Evolutionary conservation across 2,797 vertebrate species (phyloP).

Genomic region (Odontamblyopus rebecca): DNA sequence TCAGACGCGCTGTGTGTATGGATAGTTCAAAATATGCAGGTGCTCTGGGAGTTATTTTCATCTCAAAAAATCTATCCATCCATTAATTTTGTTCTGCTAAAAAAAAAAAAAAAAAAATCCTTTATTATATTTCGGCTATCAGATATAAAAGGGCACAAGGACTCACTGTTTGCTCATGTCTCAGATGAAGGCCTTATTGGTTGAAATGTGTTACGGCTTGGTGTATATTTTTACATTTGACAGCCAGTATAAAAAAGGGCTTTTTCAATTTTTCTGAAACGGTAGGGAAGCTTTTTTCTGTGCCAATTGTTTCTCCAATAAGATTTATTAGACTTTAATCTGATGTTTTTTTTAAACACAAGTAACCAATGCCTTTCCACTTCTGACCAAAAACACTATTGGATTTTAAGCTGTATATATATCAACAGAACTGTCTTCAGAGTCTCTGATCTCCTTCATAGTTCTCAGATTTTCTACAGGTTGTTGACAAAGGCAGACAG

Average conservation of each 20-base stretch:
- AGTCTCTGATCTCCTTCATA: background rate
- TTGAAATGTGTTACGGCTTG: background rate
- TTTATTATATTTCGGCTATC: background rate
- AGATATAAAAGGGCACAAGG: no score
- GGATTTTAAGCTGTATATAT: background rate
- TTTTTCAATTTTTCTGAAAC: no score
- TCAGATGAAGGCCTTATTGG: background rate
- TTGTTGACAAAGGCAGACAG: background rate
- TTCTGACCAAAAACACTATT: background rate
- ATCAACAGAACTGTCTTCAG: conserved; percentile 20
- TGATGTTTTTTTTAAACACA: no score
- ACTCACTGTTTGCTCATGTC: no score
- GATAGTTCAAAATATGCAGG: background rate
- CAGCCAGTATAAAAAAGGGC: no score
- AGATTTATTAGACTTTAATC: no score
- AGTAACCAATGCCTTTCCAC: no score
- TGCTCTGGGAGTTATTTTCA: background rate
- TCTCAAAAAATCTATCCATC: background rate
- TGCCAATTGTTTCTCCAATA: no score
- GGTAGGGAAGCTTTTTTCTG: no score
- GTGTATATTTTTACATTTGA: background rate
- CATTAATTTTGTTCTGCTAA: no score
- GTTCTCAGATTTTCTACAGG: background rate
- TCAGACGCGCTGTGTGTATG: background rate
- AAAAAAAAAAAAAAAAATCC: background rate